Conservation (phyloP, 2,113 vertebrate species). For the Cynocephalus volans region DNA sequence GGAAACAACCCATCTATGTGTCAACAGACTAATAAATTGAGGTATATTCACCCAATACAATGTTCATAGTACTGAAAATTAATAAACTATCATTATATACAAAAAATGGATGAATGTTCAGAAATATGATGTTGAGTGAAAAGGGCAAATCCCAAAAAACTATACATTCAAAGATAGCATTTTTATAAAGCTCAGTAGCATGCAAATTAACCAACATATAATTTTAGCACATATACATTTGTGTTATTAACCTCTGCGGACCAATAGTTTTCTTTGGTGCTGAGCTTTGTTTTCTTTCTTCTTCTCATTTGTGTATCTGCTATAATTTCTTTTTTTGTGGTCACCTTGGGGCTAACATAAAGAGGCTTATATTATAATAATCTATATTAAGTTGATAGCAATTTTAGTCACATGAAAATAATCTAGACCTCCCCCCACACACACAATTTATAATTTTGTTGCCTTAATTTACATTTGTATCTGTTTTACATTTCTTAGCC, state of each 20-base stretch:
- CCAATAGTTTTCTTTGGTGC: no score
- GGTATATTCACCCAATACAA: constrained; percentile 16
- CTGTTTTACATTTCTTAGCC: no score
- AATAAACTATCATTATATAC: constrained; percentile 12
- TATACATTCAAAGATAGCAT: background rate
- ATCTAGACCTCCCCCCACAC: no score
- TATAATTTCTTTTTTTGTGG: no score
- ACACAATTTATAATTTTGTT: no score
- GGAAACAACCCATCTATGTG: constrained; percentile 32
- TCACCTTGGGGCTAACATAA: no score
- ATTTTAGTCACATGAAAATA: no score
- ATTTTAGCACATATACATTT: constrained; percentile 38
- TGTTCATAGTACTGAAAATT: constrained; percentile 32
- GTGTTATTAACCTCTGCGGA: background rate
- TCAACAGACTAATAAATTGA: constrained; percentile 37
- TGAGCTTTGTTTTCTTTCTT: no score
- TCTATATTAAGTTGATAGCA: no score
- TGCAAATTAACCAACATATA: constrained; percentile 45
- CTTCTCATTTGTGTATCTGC: no score
- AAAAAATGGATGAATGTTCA: constrained; percentile 50
- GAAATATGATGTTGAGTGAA: constrained; percentile 25
- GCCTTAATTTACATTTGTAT: no score
- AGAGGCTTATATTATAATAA: no score
- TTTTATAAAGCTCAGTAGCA: constrained; percentile 67
- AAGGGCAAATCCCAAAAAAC: constrained; percentile 11